These are phyloP conservation scores for Exocentrus adspersus DNA, from an alignment of 2,888 invertebrate genomes.

Conservation along the genomic window DNA sequence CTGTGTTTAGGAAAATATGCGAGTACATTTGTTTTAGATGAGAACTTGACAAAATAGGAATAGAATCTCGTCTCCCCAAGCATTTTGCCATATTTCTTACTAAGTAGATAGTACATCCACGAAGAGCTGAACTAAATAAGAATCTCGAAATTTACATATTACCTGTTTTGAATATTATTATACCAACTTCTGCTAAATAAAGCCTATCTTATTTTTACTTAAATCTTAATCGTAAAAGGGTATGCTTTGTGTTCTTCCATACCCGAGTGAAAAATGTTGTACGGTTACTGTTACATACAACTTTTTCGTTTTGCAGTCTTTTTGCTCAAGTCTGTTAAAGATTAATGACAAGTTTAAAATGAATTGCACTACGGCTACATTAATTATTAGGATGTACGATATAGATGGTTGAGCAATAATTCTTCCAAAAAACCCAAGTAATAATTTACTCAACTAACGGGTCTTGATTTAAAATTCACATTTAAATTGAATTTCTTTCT, in stretches of 20 bases:
- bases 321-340: not conserved
- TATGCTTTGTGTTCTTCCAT: not conserved
- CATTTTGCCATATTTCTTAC: constrained; percentile 37
- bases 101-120: constrained; percentile 42
- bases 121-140: constrained; percentile 41
- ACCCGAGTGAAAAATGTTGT: not conserved
- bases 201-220: constrained; percentile 16
- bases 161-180: constrained; percentile 42
- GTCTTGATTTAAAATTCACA: constrained; percentile 19
- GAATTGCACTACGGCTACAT: constrained; percentile 19
- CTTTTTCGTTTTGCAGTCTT: constrained; percentile 1
- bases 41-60: constrained; percentile 23
- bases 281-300: not conserved
- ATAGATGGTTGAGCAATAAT: constrained; percentile 41
- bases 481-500: constrained; percentile 26
- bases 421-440: constrained; percentile 41
- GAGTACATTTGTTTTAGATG: constrained; percentile 14
- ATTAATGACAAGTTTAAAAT: constrained; percentile 17
- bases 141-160: constrained; percentile 42
- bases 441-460: constrained; percentile 40
- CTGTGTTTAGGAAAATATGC: not conserved
- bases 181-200: constrained; percentile 28
- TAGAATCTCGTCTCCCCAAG: constrained; percentile 16
- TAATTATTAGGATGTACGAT: constrained; percentile 42
- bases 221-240: not conserved